These are phyloP conservation scores for Lordiphosa clarofinis DNA, from an alignment of 1,140 invertebrate species.

Conservation along the genomic window DNA sequence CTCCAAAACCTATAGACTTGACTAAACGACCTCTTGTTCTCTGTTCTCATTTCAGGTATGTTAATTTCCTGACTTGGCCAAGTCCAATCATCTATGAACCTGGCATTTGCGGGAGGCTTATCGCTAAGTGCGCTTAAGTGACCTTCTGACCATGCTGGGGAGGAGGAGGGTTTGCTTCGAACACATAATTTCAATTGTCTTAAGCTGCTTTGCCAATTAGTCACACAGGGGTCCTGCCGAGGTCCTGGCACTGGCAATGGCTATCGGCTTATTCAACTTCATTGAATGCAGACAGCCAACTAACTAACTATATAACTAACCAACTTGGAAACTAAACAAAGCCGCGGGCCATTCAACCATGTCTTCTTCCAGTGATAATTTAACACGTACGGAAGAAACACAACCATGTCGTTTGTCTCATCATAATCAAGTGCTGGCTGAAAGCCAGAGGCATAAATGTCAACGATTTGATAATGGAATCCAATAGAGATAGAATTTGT, in stretches of 20 bases:
- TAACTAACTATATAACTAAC: conserved; percentile 50
- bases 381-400: conserved; percentile 50
- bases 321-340: conserved; percentile 69
- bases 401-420: conserved; percentile 49
- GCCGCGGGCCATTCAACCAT: conserved; percentile 48
- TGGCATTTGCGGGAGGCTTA: conserved; percentile 34
- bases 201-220: conserved; percentile 70
- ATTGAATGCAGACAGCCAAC: conserved; percentile 34
- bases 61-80: conserved; percentile 19
- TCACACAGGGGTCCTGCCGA: conserved; percentile 3
- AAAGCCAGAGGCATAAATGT: conserved; percentile 69
- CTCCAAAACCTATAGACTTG: conserved; percentile 7
- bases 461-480: conserved; percentile 75
- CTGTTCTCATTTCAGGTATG: conserved; percentile 46
- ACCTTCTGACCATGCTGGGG: conserved; percentile 35
- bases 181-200: conserved; percentile 71
- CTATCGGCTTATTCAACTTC: conserved; percentile 52
- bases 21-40: conserved; percentile 26
- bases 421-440: conserved; percentile 69
- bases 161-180: conserved; percentile 2
- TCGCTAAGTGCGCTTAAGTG: conserved; percentile 51
- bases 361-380: conserved; percentile 45
- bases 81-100: conserved; percentile 26
- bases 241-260: conserved; percentile 26
- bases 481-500: conserved; percentile 5